phyloP scores from a whole-genome alignment of 2,888 invertebrate genomes.

The Elegia similella region DNA sequence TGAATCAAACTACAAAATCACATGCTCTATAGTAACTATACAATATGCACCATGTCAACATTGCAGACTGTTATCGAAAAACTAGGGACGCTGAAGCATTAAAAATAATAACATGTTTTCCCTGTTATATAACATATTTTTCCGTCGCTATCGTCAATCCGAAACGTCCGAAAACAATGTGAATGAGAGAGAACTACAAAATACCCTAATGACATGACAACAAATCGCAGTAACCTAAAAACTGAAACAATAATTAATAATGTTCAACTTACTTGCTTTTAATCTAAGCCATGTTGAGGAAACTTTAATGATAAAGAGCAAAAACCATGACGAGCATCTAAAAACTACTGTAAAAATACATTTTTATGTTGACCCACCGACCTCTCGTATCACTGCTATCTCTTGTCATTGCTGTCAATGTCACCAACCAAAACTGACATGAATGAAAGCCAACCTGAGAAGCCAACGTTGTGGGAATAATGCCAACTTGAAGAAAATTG shows the following conservation, averaged over 20 bases:
- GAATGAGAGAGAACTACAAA: conserved; percentile 23
- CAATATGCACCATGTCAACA: too few species aligned
- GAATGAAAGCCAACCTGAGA: too few species aligned
- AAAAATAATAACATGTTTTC: conserved; percentile 14
- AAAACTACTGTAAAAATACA: conserved; percentile 51
- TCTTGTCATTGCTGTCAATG: not conserved
- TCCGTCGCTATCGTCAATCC: conserved; percentile 9
- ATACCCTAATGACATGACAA: conserved; percentile 30
- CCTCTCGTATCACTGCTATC: conserved; percentile 44
- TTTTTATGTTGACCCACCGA: conserved; percentile 65
- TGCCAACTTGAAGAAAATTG: too few species aligned
- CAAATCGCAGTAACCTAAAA: conserved; percentile 31
- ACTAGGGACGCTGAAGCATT: too few species aligned
- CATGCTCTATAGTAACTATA: too few species aligned
- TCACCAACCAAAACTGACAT: too few species aligned
- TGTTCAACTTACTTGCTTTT: conserved; percentile 59
- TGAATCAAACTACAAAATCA: too few species aligned
- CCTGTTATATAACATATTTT: conserved; percentile 28
- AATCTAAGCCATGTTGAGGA: conserved; percentile 53
- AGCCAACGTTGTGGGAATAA: too few species aligned
- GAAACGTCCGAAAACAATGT: conserved; percentile 22
- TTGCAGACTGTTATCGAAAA: too few species aligned
- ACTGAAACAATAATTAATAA: conserved; percentile 21
- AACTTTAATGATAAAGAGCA: conserved; percentile 59
- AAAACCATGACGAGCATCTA: conserved; percentile 67